Evolutionary conservation across 35 echinoderm and acorn worm genomes (phyloP).

Genomic region (Anneissia japonica): DNA sequence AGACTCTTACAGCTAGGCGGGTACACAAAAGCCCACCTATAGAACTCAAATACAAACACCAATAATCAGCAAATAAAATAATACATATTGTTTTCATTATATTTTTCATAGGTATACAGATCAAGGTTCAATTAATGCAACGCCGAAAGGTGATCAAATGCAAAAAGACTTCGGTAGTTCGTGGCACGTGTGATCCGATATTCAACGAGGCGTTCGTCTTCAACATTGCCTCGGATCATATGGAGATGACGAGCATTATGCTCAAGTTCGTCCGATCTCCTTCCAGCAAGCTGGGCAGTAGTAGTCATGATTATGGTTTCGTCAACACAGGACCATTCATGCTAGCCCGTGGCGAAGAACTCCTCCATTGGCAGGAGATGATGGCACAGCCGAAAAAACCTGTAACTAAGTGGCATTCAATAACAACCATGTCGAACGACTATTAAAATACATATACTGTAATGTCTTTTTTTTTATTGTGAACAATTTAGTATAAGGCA

Average conservation of each 20-base stretch:
- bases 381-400: background rate
- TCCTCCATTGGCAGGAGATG: constrained; percentile 5
- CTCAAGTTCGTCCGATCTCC: background rate
- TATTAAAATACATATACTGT: no score
- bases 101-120: background rate
- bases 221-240: background rate
- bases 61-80: no score
- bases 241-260: background rate
- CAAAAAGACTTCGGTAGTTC: background rate
- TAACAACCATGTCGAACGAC: no score
- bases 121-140: background rate
- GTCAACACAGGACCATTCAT: background rate
- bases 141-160: background rate
- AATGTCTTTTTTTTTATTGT: no score
- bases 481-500: no score
- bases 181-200: background rate
- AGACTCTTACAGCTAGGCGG: no score
- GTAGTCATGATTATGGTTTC: background rate
- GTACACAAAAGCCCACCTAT: no score
- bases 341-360: background rate
- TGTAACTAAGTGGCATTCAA: background rate
- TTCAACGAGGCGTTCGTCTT: background rate
- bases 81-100: no score
- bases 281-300: background rate
- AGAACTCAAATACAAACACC: no score